Conservation (phyloP, 2,888 invertebrate genomes). For the Ormyrus pomaceus region DNA sequence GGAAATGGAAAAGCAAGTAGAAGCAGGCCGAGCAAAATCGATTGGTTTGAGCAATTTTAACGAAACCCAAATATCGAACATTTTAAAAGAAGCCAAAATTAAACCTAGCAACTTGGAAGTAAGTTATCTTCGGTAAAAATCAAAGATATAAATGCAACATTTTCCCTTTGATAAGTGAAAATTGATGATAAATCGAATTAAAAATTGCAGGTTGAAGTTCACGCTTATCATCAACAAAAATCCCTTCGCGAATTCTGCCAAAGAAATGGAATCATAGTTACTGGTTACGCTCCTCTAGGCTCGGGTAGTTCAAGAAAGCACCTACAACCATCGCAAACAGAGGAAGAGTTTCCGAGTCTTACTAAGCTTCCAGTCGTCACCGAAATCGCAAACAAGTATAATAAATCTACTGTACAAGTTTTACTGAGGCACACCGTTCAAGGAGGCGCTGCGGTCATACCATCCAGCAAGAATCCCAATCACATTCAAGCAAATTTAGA, state of each 20-base stretch:
- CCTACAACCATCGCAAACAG: constrained; percentile 65
- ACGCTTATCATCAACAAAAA: constrained; percentile 86
- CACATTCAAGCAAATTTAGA: constrained; percentile 84
- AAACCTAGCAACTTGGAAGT: constrained; percentile 84
- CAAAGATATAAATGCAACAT: too few species aligned
- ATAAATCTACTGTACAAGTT: constrained; percentile 83
- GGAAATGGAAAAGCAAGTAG: constrained; percentile 85
- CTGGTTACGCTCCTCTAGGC: constrained; percentile 83
- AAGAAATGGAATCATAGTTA: constrained; percentile 80
- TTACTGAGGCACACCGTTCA: constrained; percentile 83
- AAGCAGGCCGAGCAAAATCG: constrained; percentile 80
- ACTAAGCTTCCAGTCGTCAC: constrained; percentile 79
- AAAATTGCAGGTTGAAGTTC: constrained; percentile 80
- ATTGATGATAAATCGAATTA: background rate
- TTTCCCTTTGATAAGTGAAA: background rate
- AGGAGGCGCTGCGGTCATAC: constrained; percentile 83
- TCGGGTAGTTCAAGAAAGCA: constrained; percentile 81
- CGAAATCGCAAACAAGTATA: constrained; percentile 79
- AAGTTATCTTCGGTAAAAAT: constrained; percentile 25
- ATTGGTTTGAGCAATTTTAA: constrained; percentile 90
- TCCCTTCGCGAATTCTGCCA: constrained; percentile 81
- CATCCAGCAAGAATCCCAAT: constrained; percentile 84
- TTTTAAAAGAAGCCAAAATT: constrained; percentile 79
- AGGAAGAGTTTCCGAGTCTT: constrained; percentile 77
- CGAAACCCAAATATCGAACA: constrained; percentile 80